These are phyloP conservation scores for Boloria euphrosyne DNA, from an alignment of 2,888 invertebrate genomes.

Conservation along the genomic window DNA sequence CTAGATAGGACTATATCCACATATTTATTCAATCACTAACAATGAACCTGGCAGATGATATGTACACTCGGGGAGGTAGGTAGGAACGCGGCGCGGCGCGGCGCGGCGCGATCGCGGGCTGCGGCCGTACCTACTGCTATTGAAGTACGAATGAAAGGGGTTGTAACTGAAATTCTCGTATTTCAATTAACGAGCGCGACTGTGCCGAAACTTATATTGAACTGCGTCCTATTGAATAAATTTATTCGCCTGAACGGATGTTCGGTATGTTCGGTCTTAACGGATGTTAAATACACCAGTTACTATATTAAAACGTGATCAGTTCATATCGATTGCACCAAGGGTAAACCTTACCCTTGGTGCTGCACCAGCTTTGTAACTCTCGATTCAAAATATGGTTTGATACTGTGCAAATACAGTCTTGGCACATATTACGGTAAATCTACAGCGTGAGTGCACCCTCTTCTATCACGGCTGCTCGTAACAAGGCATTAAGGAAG, in stretches of 20 bases:
- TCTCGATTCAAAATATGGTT: too few species aligned
- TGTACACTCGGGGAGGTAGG: too few species aligned
- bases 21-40: too few species aligned
- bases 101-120: background rate
- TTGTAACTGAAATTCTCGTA: background rate
- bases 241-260: conserved; percentile 9
- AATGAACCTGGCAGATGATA: too few species aligned
- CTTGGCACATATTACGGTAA: too few species aligned
- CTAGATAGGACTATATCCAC: too few species aligned
- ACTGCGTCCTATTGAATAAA: background rate
- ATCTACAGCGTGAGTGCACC: too few species aligned
- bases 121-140: background rate
- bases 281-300: background rate
- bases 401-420: too few species aligned
- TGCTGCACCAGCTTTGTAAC: background rate
- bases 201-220: conserved; percentile 1
- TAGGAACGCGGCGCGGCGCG: too few species aligned
- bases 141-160: conserved; percentile 6
- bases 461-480: too few species aligned
- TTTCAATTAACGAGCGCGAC: conserved; percentile 5
- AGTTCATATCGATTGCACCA: background rate
- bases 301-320: background rate
- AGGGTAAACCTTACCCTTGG: background rate
- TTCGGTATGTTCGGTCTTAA: too few species aligned
- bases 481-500: too few species aligned